phyloP scores from a whole-genome alignment of 2,888 invertebrate genomes.

The Drosophila borealis region DNA sequence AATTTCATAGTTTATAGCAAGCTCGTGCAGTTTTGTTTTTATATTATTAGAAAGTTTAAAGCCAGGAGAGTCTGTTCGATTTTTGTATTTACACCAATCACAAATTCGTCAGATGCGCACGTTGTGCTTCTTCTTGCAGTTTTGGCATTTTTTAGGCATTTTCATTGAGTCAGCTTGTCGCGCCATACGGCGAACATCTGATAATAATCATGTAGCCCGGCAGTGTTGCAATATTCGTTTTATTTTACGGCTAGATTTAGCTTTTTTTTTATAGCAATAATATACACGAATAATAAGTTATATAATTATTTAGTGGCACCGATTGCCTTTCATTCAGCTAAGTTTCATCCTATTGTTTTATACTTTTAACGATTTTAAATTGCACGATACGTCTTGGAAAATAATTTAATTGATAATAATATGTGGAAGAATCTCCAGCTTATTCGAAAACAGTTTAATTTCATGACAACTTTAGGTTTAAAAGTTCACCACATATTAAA shows the following conservation, averaged over 20 bases:
- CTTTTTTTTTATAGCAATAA: not conserved
- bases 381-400: too few species aligned
- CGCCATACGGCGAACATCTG: slow-evolving; percentile 50
- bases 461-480: not conserved
- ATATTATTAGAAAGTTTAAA: slow-evolving; percentile 29
- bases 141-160: slow-evolving; percentile 58
- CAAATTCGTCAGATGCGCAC: slow-evolving; percentile 63
- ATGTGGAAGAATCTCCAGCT: too few species aligned
- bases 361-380: too few species aligned
- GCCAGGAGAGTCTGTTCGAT: slow-evolving; percentile 47
- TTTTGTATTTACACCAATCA: slow-evolving; percentile 60
- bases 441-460: not conserved
- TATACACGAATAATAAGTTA: too few species aligned
- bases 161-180: slow-evolving; percentile 40
- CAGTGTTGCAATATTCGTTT: slow-evolving; percentile 19
- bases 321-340: too few species aligned
- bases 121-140: slow-evolving; percentile 55
- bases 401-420: too few species aligned
- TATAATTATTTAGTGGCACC: too few species aligned
- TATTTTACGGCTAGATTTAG: not conserved
- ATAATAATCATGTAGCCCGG: slow-evolving; percentile 11
- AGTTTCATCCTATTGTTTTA: too few species aligned
- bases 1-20: slow-evolving; percentile 4
- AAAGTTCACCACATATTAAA: not conserved
- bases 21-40: slow-evolving; percentile 11